Evolutionary conservation across 2,797 vertebrate species (phyloP), one percentile per base, ranked within the genome.

Genomic region (Taeniopygia guttata): DNA sequence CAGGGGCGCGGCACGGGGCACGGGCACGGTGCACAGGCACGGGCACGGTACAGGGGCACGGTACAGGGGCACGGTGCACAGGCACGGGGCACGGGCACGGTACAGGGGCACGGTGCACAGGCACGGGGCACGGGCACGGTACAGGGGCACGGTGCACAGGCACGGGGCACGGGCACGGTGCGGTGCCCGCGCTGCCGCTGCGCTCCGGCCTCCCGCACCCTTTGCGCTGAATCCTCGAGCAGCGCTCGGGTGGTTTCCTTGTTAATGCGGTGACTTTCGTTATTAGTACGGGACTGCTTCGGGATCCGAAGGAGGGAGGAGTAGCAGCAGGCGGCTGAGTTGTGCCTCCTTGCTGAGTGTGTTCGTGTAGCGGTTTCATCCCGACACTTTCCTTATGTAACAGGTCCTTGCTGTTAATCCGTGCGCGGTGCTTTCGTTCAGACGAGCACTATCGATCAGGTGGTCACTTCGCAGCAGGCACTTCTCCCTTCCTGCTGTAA

Each of bases 261-360:
- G 8, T 15, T 5, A 2, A 1, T 0, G 0, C 2, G 13, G 6
- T 0, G 29, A 0, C 7, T 38, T 38, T 38, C 9, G 36, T 38
- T 38, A 11, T 38, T 11, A 38, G 36, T 38, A 38, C 36, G 36
- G 36, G 36, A 38, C 36, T 38, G 11, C 48, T 16, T 0, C 3
- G 76, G 52, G 10, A 0, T 0, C 45, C 4, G 19, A 27, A 42
- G 51, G 10, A 6, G 7, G 36, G 4, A 8, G 56, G 0, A 25
- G 60, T 76, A n/a, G 36, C 36, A 38, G 36, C 36, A 11, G 36
- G 36, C 36, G 20, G 1, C 38, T 18, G 19, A 1, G 3, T 7
- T n/a, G 40, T 18, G 4, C 2, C 46, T 40, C 2, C 11, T 17
- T 17, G 48, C 40, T 0, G 27, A 6, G 55, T 4, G 55, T 4